Conservation (phyloP, 1,140 invertebrate genomes). For the Drosophila insularis region DNA sequence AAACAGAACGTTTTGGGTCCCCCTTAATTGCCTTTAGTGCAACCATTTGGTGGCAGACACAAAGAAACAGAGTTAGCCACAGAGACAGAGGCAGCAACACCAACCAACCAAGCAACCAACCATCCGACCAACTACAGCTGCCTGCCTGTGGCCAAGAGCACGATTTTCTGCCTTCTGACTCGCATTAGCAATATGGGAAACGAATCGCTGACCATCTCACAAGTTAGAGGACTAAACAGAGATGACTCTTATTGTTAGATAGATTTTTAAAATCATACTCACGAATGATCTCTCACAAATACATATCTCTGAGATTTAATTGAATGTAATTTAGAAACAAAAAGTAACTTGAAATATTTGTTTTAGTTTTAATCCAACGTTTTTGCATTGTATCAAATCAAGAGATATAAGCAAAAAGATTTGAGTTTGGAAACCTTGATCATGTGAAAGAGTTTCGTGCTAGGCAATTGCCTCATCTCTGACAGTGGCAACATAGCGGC, state of each 20-base stretch:
- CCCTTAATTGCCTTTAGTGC: constrained; percentile 80
- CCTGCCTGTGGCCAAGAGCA: constrained; percentile 47
- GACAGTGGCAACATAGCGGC: constrained; percentile 62
- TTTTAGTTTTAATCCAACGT: no score
- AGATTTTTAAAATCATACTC: not conserved
- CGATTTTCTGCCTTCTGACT: constrained; percentile 49
- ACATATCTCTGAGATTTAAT: no score
- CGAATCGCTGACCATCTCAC: constrained; percentile 69
- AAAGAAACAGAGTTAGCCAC: constrained; percentile 15
- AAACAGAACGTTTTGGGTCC: constrained; percentile 69
- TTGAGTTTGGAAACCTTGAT: not conserved
- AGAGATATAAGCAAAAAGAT: not conserved
- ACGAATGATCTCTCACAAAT: not conserved
- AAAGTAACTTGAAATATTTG: no score
- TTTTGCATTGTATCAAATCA: no score
- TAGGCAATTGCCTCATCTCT: not conserved
- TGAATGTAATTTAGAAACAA: no score
- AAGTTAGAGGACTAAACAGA: constrained; percentile 13
- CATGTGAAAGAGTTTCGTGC: not conserved
- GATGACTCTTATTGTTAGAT: not conserved
- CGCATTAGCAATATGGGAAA: constrained; percentile 80
- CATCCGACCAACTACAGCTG: not conserved
- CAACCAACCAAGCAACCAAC: constrained; percentile 1
- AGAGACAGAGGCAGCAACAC: constrained; percentile 28
- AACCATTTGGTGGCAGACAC: constrained; percentile 55